Conservation (phyloP, 2,797 vertebrate species). For the Carapus acus region DNA sequence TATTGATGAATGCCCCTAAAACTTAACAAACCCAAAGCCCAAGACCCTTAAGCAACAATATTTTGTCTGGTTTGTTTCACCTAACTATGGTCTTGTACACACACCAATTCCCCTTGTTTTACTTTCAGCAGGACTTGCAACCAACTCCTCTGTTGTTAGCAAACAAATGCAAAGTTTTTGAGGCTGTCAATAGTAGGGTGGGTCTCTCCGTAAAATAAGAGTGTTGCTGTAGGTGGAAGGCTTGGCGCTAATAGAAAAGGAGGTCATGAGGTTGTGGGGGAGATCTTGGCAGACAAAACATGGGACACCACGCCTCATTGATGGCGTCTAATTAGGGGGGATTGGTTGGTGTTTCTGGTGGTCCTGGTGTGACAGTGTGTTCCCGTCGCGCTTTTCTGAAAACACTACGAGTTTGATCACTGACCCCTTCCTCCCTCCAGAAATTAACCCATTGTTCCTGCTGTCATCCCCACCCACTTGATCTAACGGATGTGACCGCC, state of each 20-base stretch:
- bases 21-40: no score
- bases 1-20: no score
- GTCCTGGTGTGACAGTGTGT: slow-evolving; percentile 31
- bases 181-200: slow-evolving; percentile 3
- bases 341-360: slow-evolving; percentile 48
- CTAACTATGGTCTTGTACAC: background rate
- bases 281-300: slow-evolving; percentile 1
- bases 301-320: slow-evolving; percentile 21
- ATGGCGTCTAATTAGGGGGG: slow-evolving; percentile 58
- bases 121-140: background rate
- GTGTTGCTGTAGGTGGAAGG: slow-evolving; percentile 21
- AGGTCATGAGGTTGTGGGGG: slow-evolving; percentile 33
- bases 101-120: slow-evolving; percentile 19
- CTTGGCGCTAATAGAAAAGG: slow-evolving; percentile 19
- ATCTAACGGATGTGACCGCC: slow-evolving; percentile 32
- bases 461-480: slow-evolving; percentile 27
- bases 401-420: slow-evolving; percentile 50
- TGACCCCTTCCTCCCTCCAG: slow-evolving; percentile 45
- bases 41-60: no score
- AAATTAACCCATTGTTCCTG: slow-evolving; percentile 63
- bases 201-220: slow-evolving; percentile 18
- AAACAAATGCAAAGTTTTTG: slow-evolving; percentile 18
- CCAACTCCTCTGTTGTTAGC: background rate
- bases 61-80: no score
- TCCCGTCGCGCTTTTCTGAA: slow-evolving; percentile 52